These are phyloP conservation scores for Dendrolimus pini DNA, from an alignment of 2,888 invertebrate genomes.

Conservation along the genomic window DNA sequence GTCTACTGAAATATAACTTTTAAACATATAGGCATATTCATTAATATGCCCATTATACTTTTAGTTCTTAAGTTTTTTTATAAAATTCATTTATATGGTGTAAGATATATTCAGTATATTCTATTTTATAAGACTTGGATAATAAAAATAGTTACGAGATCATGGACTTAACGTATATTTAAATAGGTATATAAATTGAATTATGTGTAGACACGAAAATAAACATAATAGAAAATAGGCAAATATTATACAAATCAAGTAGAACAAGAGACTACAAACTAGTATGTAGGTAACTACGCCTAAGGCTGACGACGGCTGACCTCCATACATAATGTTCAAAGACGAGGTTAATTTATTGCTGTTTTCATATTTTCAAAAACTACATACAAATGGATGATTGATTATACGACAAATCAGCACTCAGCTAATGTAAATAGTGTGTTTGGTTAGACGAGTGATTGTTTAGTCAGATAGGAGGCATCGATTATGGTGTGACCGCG, in stretches of 20 bases:
- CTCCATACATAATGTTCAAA: neutral
- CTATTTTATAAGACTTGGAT: too few relatives aligned
- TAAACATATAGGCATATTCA: too few relatives aligned
- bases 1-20: too few relatives aligned
- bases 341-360: neutral
- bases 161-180: too few relatives aligned
- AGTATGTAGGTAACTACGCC: neutral
- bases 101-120: too few relatives aligned
- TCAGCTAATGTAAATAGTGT: neutral
- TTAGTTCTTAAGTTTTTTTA: too few relatives aligned
- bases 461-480: neutral
- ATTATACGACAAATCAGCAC: neutral
- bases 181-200: too few relatives aligned
- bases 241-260: neutral
- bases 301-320: neutral
- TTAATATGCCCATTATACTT: too few relatives aligned
- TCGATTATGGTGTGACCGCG: neutral
- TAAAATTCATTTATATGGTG: too few relatives aligned
- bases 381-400: neutral
- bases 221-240: neutral
- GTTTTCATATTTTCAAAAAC: neutral
- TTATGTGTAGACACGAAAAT: neutral
- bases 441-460: neutral
- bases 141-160: too few relatives aligned
- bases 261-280: neutral